Evolutionary conservation across 2,113 vertebrate genomes (phyloP).

Genomic region (Lepus timidus): DNA sequence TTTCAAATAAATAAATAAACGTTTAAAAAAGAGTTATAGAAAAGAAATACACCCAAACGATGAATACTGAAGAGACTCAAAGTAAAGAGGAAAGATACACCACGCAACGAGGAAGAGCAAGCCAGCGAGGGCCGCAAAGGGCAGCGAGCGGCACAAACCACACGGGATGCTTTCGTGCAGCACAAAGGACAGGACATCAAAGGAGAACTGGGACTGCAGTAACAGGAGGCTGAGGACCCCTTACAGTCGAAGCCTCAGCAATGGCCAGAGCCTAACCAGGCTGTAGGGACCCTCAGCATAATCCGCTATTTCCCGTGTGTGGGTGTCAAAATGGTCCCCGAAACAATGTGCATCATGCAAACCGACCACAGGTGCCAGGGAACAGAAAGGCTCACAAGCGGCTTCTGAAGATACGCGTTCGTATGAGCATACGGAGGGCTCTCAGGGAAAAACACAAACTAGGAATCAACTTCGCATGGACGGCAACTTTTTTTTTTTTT

Average conservation of each 20-base stretch:
- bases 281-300: background rate
- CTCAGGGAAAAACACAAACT: too few species aligned
- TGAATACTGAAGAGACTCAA: background rate
- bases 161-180: background rate
- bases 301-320: background rate
- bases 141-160: background rate
- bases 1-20: too few species aligned
- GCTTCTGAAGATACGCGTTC: background rate
- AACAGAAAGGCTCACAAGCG: background rate
- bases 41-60: background rate
- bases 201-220: background rate
- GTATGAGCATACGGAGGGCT: background rate
- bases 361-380: background rate
- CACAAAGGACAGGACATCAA: background rate
- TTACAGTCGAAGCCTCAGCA: background rate
- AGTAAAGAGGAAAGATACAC: background rate
- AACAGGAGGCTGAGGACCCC: background rate
- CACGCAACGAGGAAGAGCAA: background rate
- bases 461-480: too few species aligned
- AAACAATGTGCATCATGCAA: background rate
- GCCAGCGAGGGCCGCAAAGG: background rate
- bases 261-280: background rate
- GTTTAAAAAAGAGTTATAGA: background rate
- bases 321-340: background rate
- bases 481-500: too few species aligned